Conservation (phyloP, 2,113 vertebrate species). For the Rostratula benghalensis region DNA sequence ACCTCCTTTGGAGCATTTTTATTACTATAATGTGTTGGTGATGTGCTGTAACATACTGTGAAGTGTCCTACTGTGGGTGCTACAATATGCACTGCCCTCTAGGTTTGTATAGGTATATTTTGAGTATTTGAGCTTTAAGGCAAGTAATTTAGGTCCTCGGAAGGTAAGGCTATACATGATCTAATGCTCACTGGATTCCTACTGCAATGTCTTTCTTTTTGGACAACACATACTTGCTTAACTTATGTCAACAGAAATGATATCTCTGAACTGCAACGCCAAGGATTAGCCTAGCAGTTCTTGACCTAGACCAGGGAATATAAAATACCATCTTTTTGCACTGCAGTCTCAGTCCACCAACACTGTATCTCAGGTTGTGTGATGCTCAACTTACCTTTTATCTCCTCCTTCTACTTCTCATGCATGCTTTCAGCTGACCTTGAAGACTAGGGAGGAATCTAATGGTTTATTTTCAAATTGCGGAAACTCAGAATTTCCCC, state of each 20-base stretch:
- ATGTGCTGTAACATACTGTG: background rate
- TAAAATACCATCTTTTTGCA: background rate
- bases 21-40: background rate
- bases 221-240: background rate
- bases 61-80: background rate
- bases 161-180: background rate
- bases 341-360: background rate
- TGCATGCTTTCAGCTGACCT: background rate
- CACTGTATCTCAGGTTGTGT: background rate
- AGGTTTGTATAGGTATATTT: background rate
- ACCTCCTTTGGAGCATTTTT: background rate
- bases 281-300: background rate
- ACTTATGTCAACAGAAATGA: background rate
- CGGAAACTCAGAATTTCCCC: background rate
- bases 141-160: background rate
- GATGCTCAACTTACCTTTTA: background rate
- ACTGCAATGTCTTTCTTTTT: background rate
- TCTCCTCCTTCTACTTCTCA: background rate
- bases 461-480: background rate
- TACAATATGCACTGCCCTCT: background rate
- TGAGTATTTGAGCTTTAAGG: background rate
- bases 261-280: background rate
- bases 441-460: background rate
- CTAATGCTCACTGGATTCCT: background rate
- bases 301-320: background rate